These are phyloP conservation scores for Macaca nemestrina DNA, from an alignment of 2,113 vertebrate species.

Conservation along the genomic window DNA sequence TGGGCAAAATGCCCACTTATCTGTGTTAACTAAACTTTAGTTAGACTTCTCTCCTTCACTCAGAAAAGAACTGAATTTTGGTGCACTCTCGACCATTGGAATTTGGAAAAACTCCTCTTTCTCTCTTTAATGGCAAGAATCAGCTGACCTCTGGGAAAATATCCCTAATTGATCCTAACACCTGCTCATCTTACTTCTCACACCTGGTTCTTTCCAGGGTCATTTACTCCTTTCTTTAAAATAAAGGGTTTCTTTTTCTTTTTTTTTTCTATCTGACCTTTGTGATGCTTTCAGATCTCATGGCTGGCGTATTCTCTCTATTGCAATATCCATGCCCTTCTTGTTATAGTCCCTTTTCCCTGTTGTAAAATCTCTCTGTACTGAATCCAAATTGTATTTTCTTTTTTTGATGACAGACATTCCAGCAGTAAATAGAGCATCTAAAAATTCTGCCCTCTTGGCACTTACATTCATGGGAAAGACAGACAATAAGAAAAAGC, in stretches of 20 bases:
- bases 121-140: background rate
- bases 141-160: background rate
- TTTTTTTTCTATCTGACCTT: background rate
- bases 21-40: background rate
- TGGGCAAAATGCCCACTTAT: background rate
- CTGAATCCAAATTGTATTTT: background rate
- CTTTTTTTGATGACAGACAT: background rate
- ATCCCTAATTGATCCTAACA: background rate
- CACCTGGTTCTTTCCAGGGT: background rate
- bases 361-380: background rate
- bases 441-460: background rate
- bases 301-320: background rate
- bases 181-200: background rate
- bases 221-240: background rate
- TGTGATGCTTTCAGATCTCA: background rate
- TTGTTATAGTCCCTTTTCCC: background rate
- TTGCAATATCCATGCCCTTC: background rate
- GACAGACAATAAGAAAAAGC: background rate
- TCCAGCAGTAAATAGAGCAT: background rate
- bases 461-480: background rate
- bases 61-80: background rate
- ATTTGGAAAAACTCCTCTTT: background rate
- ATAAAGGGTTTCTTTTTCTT: too few species aligned
- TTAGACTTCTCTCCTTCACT: background rate
- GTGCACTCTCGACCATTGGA: background rate